Percentiles rank a stretch among this genome's conserved stretches.
phyloP scores from a whole-genome alignment of 2,888 invertebrate species.

The Limnephilus auricula region DNA sequence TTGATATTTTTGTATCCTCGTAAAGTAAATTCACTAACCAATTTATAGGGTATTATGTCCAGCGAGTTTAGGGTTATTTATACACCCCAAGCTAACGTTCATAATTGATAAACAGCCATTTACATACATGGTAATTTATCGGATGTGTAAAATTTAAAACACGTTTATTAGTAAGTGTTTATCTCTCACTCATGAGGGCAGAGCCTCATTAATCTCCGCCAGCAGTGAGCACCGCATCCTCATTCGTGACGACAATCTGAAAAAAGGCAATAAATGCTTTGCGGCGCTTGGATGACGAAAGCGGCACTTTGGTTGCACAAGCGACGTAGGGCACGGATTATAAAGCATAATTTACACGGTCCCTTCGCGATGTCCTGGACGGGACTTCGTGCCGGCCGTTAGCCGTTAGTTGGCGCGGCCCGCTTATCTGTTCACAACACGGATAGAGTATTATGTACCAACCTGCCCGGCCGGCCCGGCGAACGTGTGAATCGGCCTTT shows the following conservation, averaged over 20 bases:
- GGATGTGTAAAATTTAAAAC: too few species aligned
- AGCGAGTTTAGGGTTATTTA: too few species aligned
- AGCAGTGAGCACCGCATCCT: neutral
- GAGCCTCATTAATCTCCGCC: neutral
- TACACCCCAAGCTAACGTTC: too few species aligned
- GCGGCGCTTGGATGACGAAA: conserved; percentile 30
- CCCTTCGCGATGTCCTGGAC: conserved; percentile 44
- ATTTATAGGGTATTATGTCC: too few species aligned
- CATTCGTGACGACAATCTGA: conserved; percentile 2
- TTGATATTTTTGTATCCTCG: too few species aligned
- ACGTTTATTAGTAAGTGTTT: too few species aligned
- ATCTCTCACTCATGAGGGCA: neutral
- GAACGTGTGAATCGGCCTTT: conserved; percentile 60
- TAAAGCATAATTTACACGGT: conserved; percentile 48
- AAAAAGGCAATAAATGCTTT: neutral
- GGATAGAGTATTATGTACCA: conserved; percentile 36
- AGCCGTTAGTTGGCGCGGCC: conserved; percentile 28
- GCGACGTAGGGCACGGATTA: conserved; percentile 18
- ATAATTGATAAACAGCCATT: too few species aligned
- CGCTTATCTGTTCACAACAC: conserved; percentile 48
- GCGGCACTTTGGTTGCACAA: conserved; percentile 35
- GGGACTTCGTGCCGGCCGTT: conserved; percentile 58
- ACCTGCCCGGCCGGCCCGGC: conserved; percentile 26
- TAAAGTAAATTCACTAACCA: too few species aligned
- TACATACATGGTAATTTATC: too few species aligned